Evolutionary conservation across 2,797 vertebrate species (phyloP).

Genomic region (Valencia hispanica): DNA sequence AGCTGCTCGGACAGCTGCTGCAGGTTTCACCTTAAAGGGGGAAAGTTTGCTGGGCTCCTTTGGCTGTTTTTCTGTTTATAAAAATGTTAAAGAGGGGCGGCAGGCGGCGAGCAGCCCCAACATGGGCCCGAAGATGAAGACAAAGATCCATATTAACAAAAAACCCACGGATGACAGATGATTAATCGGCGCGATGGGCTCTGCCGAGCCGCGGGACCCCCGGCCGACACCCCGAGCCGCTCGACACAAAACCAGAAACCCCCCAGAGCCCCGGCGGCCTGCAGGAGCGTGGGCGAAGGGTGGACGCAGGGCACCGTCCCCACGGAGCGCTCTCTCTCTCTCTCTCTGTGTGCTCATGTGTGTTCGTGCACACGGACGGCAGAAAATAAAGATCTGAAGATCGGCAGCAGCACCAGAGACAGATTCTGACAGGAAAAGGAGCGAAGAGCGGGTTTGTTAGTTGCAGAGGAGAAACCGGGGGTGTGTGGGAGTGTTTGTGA

Average conservation of each 20-base stretch:
- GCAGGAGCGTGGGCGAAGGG: conserved; percentile 77
- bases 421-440: conserved; percentile 33
- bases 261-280: conserved; percentile 54
- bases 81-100: conserved; percentile 6
- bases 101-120: conserved; percentile 37
- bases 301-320: conserved; percentile 71
- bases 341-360: conserved; percentile 36
- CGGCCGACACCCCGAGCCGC: conserved; percentile 63
- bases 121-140: conserved; percentile 33
- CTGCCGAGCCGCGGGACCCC: conserved; percentile 61
- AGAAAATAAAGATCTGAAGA: not conserved
- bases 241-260: conserved; percentile 71
- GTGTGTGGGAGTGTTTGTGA: conserved; percentile 26
- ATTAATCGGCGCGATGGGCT: conserved; percentile 76
- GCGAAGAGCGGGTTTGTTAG: conserved; percentile 6
- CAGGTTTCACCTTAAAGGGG: conserved; percentile 5
- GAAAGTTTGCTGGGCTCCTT: not conserved
- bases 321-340: no score
- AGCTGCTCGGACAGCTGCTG: conserved; percentile 26
- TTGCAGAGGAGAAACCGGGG: conserved; percentile 13
- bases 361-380: conserved; percentile 6
- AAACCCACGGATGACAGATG: conserved; percentile 72
- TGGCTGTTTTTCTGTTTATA: conserved; percentile 1
- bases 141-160: conserved; percentile 77
- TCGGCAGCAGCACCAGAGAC: no score